These are phyloP conservation scores for Apis florea DNA, from an alignment of 1,140 invertebrate genomes.

Conservation along the genomic window DNA sequence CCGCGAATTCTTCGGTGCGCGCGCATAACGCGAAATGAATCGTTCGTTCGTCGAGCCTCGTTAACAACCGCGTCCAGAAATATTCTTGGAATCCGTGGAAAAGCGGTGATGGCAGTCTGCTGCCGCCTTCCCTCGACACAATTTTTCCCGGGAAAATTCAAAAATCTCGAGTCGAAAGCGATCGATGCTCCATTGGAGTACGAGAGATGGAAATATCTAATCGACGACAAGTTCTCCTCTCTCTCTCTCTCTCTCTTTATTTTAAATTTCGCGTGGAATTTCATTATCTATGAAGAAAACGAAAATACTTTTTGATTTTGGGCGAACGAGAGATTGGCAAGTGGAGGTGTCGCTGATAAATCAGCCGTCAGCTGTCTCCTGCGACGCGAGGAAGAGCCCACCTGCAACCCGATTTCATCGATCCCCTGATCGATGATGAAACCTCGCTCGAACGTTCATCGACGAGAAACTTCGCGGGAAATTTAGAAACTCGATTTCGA, in stretches of 20 bases:
- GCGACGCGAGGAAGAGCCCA: neutral
- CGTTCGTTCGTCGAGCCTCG: slow-evolving; percentile 46
- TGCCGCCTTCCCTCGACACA: too few species aligned
- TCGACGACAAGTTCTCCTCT: too few species aligned
- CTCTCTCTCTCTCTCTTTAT: too few species aligned
- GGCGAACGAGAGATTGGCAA: neutral
- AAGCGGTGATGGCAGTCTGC: slow-evolving; percentile 17
- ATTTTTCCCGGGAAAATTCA: too few species aligned
- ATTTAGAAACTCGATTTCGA: neutral
- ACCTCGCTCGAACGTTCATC: neutral
- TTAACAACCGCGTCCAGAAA: slow-evolving; percentile 35
- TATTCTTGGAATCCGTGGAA: slow-evolving; percentile 52
- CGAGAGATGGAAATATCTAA: too few species aligned
- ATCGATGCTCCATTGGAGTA: neutral
- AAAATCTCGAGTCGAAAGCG: too few species aligned
- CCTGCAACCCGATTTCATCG: neutral
- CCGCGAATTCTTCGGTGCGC: slow-evolving; percentile 51
- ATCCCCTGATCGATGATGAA: neutral
- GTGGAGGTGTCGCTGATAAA: slow-evolving; percentile 9
- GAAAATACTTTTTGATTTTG: too few species aligned
- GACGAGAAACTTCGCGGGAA: neutral
- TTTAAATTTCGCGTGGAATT: too few species aligned
- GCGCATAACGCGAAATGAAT: slow-evolving; percentile 55
- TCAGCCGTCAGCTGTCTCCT: neutral
- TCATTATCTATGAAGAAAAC: too few species aligned